Evolutionary conservation across 1,140 invertebrate species (phyloP), one percentile per base, ranked within the genome.

Genomic region (Pseudachorutes palmiensis): DNA sequence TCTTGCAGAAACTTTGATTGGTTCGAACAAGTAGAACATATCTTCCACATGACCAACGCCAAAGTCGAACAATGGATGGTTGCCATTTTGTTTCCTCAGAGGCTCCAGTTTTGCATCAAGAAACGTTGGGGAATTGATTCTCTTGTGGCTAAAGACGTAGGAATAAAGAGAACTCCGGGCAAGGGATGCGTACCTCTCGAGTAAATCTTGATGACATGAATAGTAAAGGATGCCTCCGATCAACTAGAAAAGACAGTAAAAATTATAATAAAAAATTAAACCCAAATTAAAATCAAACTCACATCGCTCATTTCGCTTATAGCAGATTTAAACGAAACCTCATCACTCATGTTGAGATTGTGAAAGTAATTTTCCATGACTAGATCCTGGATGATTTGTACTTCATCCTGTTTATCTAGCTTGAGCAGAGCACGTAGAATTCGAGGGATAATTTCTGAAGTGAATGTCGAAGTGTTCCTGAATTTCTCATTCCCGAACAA

Each of bases 121-220:
- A 24, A 68, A 31, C 24, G 58, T 63, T 1, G 71, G 71, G 45
- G 71, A 72, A 16, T 30, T 33, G 0, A 59, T 49, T 9, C 64
- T 70, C 41, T 69, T 72, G 55, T 72, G 68, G 0, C 64, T 70
- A 33, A 72, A 72, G 1, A 72, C 19, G 57, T 72, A 72, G 0
- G 68, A 70, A 32, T 65, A 72, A 1, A 65, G 45, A 0, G 62
- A 48, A 32, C 48, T 41, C 29, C 26, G 9, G 19, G 57, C 32
- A 29, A 0, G 33, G 14, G 24, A 29, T 22, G 68, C 62, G 22
- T 70, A 68, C 22, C 45, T 68, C 26, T 72, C 71, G 30, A 72
- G 55, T 45, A 67, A 59, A 19, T 70, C 62, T 55, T 59, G 63
- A 33, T 68, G 64, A 29, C 71, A 72, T 32, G 65, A 60, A 45